Evolutionary conservation across 2,888 invertebrate species (phyloP).

Genomic region (Apodemia duryi): DNA sequence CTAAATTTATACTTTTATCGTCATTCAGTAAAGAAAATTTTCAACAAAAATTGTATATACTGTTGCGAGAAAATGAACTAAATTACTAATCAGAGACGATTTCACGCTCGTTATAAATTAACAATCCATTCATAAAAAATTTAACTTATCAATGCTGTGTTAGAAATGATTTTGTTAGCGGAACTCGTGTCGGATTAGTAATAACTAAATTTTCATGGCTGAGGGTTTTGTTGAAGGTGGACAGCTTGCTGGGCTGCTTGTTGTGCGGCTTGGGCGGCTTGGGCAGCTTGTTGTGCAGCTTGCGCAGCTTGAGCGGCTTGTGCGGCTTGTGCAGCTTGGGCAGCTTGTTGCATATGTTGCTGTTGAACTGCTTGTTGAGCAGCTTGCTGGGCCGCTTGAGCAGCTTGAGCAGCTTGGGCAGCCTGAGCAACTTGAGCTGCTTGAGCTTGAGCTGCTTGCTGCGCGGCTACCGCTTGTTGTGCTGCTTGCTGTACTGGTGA

Average conservation of each 20-base stretch:
- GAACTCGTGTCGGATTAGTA: slow-evolving; percentile 83
- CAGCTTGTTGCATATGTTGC: slow-evolving; percentile 54
- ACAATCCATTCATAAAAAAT: slow-evolving; percentile 34
- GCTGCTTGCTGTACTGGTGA: slow-evolving; percentile 67
- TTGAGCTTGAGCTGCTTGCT: slow-evolving; percentile 48
- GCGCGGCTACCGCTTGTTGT: slow-evolving; percentile 52
- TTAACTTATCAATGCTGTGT: slow-evolving; percentile 16
- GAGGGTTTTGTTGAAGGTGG: slow-evolving; percentile 75
- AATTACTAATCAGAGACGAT: slow-evolving; percentile 74
- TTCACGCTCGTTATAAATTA: slow-evolving; percentile 50
- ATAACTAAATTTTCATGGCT: slow-evolving; percentile 90
- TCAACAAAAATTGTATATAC: slow-evolving; percentile 26
- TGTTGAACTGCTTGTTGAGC: slow-evolving; percentile 54
- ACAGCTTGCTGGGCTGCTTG: slow-evolving; percentile 76
- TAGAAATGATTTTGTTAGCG: slow-evolving; percentile 34
- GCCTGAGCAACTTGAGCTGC: slow-evolving; percentile 43
- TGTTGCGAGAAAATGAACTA: slow-evolving; percentile 33
- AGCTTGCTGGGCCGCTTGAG: slow-evolving; percentile 48
- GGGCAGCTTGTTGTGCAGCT: slow-evolving; percentile 49
- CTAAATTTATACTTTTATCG: slow-evolving; percentile 48
- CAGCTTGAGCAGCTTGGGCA: slow-evolving; percentile 46
- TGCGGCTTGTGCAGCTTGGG: slow-evolving; percentile 42
- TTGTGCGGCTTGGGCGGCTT: slow-evolving; percentile 50
- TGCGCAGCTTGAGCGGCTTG: slow-evolving; percentile 45
- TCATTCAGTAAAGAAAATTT: slow-evolving; percentile 33